These are phyloP conservation scores for Quadroppia sp. DNA, from an alignment of 2,888 invertebrate genomes.

Conservation along the genomic window DNA sequence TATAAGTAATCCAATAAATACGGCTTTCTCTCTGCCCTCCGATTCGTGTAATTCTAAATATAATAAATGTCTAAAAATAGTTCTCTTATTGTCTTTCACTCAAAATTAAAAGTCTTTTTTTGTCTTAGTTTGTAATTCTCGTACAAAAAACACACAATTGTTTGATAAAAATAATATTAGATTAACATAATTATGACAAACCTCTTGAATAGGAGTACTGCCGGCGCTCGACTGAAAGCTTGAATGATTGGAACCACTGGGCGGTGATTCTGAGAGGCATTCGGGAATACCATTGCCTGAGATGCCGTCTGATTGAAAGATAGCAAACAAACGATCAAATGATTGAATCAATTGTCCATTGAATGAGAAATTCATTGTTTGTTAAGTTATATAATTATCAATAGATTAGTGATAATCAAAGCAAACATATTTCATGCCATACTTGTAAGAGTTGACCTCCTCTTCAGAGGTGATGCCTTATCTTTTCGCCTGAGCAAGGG, in stretches of 20 bases:
- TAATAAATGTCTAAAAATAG: too few species aligned
- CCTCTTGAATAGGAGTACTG: slow-evolving; percentile 70
- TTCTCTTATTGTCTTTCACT: too few species aligned
- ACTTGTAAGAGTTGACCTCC: slow-evolving; percentile 59
- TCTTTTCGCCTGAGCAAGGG: slow-evolving; percentile 76
- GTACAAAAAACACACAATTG: too few species aligned
- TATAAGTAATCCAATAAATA: too few species aligned
- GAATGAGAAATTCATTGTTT: not conserved
- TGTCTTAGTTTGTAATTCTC: too few species aligned
- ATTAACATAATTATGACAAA: slow-evolving; percentile 45
- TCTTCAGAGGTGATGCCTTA: slow-evolving; percentile 66
- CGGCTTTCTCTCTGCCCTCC: too few species aligned
- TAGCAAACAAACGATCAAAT: not conserved
- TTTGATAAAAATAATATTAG: slow-evolving; percentile 11
- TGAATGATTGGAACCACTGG: slow-evolving; percentile 60
- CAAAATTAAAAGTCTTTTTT: too few species aligned
- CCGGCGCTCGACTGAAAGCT: slow-evolving; percentile 61
- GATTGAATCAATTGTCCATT: too few species aligned
- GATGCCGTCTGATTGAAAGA: not conserved
- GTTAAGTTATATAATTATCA: not conserved
- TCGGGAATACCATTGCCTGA: slow-evolving; percentile 63
- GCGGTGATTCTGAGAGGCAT: slow-evolving; percentile 65
- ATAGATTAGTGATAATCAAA: not conserved
- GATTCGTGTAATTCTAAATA: too few species aligned
- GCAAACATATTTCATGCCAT: slow-evolving; percentile 33